Conservation (phyloP, 2,888 invertebrate genomes). For the Onchidella celtica region DNA sequence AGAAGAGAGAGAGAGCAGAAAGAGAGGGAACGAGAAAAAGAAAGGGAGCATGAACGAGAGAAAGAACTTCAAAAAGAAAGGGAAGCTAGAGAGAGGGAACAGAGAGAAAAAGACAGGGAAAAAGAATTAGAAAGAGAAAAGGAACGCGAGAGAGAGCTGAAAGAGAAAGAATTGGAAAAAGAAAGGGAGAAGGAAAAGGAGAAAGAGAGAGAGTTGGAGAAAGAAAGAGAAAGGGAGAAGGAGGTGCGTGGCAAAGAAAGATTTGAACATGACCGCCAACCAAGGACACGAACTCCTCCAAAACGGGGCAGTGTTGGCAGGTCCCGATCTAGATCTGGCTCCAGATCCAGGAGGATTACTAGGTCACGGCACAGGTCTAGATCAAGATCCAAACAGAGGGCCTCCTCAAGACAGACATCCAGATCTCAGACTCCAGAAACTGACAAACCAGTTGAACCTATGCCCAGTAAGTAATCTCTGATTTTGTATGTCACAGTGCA, state of each 20-base stretch:
- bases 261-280: conserved; percentile 42
- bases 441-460: conserved; percentile 59
- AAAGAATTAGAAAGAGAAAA: conserved; percentile 15
- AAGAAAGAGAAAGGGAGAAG: conserved; percentile 41
- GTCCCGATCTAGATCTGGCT: conserved; percentile 55
- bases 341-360: conserved; percentile 57
- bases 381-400: conserved; percentile 56
- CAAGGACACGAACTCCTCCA: conserved; percentile 48
- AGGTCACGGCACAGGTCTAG: conserved; percentile 55
- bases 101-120: conserved; percentile 26
- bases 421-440: conserved; percentile 48
- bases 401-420: background rate
- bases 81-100: conserved; percentile 45
- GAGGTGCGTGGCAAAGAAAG: conserved; percentile 10
- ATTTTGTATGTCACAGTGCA: too few species aligned
- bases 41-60: conserved; percentile 56
- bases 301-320: background rate
- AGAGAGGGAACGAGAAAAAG: conserved; percentile 14
- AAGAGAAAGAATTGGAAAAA: conserved; percentile 36
- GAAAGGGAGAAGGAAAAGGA: conserved; percentile 45
- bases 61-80: conserved; percentile 36
- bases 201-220: conserved; percentile 43
- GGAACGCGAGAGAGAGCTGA: conserved; percentile 40
- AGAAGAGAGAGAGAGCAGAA: conserved; percentile 23
- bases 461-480: conserved; percentile 15